Percentiles rank a stretch among this genome's conserved stretches.
phyloP scores from a whole-genome alignment of 2,888 invertebrate species.

The Archips xylosteana region DNA sequence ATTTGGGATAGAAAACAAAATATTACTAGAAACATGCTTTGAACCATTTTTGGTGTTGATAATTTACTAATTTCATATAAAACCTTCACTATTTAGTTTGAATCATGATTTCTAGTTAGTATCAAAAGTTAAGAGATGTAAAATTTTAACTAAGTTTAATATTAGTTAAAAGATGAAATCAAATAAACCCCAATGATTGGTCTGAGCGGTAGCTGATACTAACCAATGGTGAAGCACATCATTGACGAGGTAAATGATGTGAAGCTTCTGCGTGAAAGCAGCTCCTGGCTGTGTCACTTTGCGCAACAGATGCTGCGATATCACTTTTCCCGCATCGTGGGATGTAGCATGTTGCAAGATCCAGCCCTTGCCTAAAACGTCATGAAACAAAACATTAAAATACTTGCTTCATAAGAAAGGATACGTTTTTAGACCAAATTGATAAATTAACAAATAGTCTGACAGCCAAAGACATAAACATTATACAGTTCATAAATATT shows the following conservation, averaged over 20 bases:
- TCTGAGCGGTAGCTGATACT: conserved; percentile 69
- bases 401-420: background rate
- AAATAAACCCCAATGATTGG: conserved; percentile 5
- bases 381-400: conserved; percentile 1
- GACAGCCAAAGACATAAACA: background rate
- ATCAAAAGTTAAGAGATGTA: conserved; percentile 32
- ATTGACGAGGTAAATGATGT: conserved; percentile 99
- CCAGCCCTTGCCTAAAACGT: conserved; percentile 94
- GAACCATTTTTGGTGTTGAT: conserved; percentile 4
- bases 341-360: conserved; percentile 96
- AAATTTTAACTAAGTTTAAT: background rate
- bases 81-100: background rate
- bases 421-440: background rate
- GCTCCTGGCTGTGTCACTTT: conserved; percentile 90
- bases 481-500: too few species aligned
- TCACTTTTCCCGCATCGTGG: conserved; percentile 93
- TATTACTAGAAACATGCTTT: conserved; percentile 19
- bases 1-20: background rate
- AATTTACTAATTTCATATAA: background rate
- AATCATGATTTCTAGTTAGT: conserved; percentile 15
- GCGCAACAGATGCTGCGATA: conserved; percentile 95
- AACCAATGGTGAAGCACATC: conserved; percentile 99
- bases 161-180: conserved; percentile 30
- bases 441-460: background rate
- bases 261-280: conserved; percentile 96